Evolutionary conservation across 2,888 invertebrate species (phyloP).

Genomic region (Petrophora chlorosata): DNA sequence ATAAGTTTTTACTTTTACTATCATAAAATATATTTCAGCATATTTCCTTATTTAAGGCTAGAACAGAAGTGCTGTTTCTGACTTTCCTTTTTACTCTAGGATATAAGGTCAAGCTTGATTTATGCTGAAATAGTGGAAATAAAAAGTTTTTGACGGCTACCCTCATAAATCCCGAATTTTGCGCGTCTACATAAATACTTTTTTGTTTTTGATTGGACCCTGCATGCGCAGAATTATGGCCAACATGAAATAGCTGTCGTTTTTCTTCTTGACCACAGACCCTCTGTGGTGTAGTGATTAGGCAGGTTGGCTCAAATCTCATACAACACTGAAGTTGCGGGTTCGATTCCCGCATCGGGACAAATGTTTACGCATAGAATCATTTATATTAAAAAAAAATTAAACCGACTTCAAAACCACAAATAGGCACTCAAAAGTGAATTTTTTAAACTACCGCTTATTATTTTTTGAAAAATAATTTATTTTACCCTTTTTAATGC

Average conservation of each 20-base stretch:
- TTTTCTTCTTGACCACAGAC: no score
- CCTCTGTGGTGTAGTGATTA: no score
- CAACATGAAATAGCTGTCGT: not conserved
- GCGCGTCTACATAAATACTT: conserved; percentile 29
- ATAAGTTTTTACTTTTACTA: conserved; percentile 1
- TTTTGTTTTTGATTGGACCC: conserved; percentile 29
- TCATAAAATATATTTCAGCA: conserved; percentile 9
- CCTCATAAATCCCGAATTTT: conserved; percentile 41
- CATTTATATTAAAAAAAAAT: no score
- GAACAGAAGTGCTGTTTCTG: conserved; percentile 16
- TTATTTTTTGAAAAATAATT: no score
- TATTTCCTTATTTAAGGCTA: conserved; percentile 31
- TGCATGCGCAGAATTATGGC: conserved; percentile 1
- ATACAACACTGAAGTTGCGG: no score
- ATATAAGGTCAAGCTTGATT: conserved; percentile 25
- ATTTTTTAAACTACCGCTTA: no score
- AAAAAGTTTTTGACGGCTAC: conserved; percentile 35
- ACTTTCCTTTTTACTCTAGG: conserved; percentile 11
- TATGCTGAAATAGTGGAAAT: conserved; percentile 38
- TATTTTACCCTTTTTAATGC: no score
- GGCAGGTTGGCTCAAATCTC: no score
- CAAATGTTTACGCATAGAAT: no score
- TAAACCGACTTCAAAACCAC: no score
- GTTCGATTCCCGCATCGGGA: no score
- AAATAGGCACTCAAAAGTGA: no score